Percentiles rank a stretch among this genome's conserved stretches.
Conservation (phyloP, 2,797 vertebrate species). For the Ptychobarbus kaznakovi region DNA sequence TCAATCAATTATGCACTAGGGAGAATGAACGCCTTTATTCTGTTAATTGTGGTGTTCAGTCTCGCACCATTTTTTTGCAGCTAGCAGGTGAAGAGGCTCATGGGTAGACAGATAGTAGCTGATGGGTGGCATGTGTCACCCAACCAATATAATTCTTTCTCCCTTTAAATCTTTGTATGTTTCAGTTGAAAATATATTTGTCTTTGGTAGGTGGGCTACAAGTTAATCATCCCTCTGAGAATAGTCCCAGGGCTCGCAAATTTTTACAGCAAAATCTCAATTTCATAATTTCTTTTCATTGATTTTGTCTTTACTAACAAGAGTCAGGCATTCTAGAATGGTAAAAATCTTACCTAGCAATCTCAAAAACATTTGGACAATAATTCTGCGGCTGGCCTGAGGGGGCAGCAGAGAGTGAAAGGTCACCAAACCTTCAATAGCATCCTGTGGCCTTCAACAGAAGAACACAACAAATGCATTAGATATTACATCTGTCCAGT, state of each 20-base stretch:
- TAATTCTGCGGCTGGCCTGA: slow-evolving; percentile 48
- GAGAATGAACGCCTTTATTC: neutral
- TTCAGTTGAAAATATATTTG: neutral
- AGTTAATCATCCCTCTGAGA: neutral
- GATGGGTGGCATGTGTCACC: neutral
- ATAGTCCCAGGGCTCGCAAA: neutral
- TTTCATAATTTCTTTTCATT: neutral
- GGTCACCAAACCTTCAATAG: slow-evolving; percentile 24
- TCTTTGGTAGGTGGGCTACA: neutral
- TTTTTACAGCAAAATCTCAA: neutral
- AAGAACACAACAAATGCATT: neutral
- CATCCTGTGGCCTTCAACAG: slow-evolving; percentile 22
- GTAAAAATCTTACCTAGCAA: slow-evolving; percentile 57
- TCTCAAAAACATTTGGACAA: slow-evolving; percentile 57
- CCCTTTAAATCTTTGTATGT: neutral
- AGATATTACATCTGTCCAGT: neutral
- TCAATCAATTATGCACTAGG: neutral
- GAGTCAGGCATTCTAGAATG: neutral
- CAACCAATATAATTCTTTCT: neutral
- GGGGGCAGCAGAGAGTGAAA: slow-evolving; percentile 65
- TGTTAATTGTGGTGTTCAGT: neutral
- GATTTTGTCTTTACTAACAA: neutral
- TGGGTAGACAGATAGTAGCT: neutral
- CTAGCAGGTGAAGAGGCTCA: neutral
- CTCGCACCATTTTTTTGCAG: neutral